Evolutionary conservation across 2,113 vertebrate species (phyloP).

Genomic region (Chaenocephalus aceratus): DNA sequence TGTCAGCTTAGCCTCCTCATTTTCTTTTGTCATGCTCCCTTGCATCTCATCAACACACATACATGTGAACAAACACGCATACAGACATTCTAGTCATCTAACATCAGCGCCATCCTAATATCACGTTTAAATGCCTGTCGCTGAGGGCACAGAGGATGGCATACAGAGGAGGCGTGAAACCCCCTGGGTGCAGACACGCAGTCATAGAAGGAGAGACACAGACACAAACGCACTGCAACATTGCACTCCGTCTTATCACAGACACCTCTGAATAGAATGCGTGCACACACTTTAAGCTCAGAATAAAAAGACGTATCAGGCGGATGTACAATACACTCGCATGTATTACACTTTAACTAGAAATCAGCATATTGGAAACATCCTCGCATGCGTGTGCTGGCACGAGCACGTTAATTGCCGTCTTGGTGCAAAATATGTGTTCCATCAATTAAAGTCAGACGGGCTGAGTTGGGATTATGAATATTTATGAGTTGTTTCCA

Average conservation of each 20-base stretch:
- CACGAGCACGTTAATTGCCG: slow-evolving; percentile 5
- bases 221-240: slow-evolving; percentile 11
- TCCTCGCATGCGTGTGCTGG: background rate
- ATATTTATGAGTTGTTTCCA: slow-evolving; percentile 71
- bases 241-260: slow-evolving; percentile 8
- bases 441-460: slow-evolving; percentile 67
- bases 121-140: slow-evolving; percentile 56
- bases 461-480: slow-evolving; percentile 38
- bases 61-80: background rate
- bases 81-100: slow-evolving; percentile 16
- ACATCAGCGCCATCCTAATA: slow-evolving; percentile 32
- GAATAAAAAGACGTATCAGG: background rate
- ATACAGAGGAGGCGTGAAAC: slow-evolving; percentile 15
- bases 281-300: background rate
- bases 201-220: background rate
- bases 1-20: slow-evolving; percentile 18
- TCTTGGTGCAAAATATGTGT: slow-evolving; percentile 53
- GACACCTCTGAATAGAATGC: slow-evolving; percentile 1
- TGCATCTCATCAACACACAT: background rate
- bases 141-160: slow-evolving; percentile 9
- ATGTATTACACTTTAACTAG: background rate
- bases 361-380: slow-evolving; percentile 12
- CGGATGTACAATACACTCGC: background rate
- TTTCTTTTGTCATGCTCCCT: slow-evolving; percentile 30
- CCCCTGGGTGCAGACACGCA: background rate